Evolutionary conservation across 2,888 invertebrate species (phyloP).

Genomic region (Linyphia triangularis): DNA sequence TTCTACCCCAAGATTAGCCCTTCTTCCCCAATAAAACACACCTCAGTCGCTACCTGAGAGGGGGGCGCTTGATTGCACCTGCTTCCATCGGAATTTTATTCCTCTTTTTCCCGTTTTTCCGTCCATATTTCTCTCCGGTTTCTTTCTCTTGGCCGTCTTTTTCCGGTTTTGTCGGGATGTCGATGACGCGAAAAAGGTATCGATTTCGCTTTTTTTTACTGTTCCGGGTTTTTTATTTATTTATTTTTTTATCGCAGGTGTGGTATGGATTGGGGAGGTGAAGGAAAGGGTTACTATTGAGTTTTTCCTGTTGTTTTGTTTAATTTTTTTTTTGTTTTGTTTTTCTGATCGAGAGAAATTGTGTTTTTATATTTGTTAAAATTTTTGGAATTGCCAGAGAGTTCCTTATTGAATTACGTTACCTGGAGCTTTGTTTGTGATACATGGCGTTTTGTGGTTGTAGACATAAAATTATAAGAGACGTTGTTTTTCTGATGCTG

Average conservation of each 20-base stretch:
- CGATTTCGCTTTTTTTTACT: conserved; percentile 29
- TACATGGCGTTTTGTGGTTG: no score
- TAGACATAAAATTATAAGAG: no score
- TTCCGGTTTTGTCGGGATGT: conserved; percentile 53
- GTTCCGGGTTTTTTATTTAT: background rate
- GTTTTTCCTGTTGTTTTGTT: background rate
- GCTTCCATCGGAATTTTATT: conserved; percentile 29
- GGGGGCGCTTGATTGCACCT: conserved; percentile 63
- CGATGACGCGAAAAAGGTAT: conserved; percentile 59
- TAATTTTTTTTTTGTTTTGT: background rate
- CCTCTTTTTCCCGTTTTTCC: conserved; percentile 15
- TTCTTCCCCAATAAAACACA: conserved; percentile 47
- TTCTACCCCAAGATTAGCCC: conserved; percentile 30
- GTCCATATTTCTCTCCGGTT: conserved; percentile 25
- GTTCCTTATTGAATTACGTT: background rate
- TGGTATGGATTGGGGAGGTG: no score
- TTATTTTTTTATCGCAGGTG: background rate
- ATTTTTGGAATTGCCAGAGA: no score
- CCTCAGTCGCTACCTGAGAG: conserved; percentile 54
- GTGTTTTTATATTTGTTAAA: no score
- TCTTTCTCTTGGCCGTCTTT: conserved; percentile 17
- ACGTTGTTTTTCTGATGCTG: no score
- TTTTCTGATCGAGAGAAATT: no score
- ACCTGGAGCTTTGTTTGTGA: background rate
- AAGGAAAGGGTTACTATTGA: conserved; percentile 3